Evolutionary conservation across 2,113 vertebrate genomes (phyloP).

Genomic region (Recurvirostra avosetta): DNA sequence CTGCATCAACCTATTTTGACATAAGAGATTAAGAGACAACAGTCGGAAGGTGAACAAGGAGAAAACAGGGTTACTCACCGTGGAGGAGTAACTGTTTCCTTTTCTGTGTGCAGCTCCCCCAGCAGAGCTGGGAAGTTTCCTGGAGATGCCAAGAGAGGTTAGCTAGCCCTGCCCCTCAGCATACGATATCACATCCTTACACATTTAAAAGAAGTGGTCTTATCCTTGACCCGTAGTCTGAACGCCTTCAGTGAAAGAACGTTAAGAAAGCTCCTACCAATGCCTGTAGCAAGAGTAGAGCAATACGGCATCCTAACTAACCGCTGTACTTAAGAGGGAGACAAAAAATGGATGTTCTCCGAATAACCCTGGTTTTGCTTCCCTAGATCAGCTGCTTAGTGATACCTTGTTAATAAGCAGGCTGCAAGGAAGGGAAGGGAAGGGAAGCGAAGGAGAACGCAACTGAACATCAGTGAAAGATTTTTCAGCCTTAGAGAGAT

Average conservation of each 20-base stretch:
- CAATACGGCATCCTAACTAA: background rate
- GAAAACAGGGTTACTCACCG: slow-evolving; percentile 72
- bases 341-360: background rate
- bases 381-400: background rate
- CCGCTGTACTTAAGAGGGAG: background rate
- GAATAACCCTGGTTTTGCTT: slow-evolving; percentile 42
- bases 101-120: slow-evolving; percentile 70
- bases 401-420: background rate
- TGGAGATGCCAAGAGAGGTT: slow-evolving; percentile 75
- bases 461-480: background rate
- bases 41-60: slow-evolving; percentile 61
- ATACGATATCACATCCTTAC: slow-evolving; percentile 51
- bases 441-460: background rate
- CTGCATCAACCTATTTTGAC: slow-evolving; percentile 2
- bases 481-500: background rate
- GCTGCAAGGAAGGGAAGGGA: background rate
- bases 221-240: background rate
- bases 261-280: background rate
- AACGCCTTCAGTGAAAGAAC: slow-evolving; percentile 15
- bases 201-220: slow-evolving; percentile 46
- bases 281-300: background rate
- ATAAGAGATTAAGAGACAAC: slow-evolving; percentile 42
- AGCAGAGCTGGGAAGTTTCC: slow-evolving; percentile 74
- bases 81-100: slow-evolving; percentile 69
- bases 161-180: slow-evolving; percentile 72